phyloP scores from a whole-genome alignment of 92 coral and sea anemone species.

The Epizoanthus fatuus region DNA sequence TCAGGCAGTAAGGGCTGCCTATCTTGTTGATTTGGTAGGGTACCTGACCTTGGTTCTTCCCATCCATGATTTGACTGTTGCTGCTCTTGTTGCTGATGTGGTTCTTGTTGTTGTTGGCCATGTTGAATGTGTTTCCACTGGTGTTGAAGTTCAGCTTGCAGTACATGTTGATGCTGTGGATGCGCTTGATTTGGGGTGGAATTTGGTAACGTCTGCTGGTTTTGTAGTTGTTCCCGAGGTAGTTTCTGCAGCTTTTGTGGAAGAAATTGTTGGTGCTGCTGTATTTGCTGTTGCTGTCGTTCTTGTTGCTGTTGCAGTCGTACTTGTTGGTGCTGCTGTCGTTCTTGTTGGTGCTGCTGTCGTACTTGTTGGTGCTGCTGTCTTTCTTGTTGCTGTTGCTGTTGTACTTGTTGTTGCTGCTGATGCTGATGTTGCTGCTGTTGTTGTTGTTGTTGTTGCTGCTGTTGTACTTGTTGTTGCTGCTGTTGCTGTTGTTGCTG shows the following conservation, averaged over 20 bases:
- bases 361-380: neutral
- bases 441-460: conserved; percentile 11
- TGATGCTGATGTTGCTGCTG: conserved; percentile 3
- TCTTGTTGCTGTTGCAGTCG: conserved; percentile 3
- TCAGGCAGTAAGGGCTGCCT: neutral
- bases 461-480: neutral
- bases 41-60: neutral
- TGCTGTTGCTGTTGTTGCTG: conserved; percentile 26
- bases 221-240: conserved; percentile 24
- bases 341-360: neutral
- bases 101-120: conserved; percentile 29
- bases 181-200: conserved; percentile 1
- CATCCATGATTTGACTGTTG: conserved; percentile 35
- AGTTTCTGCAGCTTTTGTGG: conserved; percentile 13
- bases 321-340: conserved; percentile 18
- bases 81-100: conserved; percentile 16
- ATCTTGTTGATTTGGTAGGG: neutral
- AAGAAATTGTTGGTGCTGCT: neutral
- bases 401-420: conserved; percentile 23
- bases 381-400: neutral
- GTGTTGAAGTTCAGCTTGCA: neutral
- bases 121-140: conserved; percentile 17
- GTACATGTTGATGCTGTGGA: conserved; percentile 17
- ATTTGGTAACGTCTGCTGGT: conserved; percentile 28
- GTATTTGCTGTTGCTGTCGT: conserved; percentile 32